Base-by-base conservation (phyloP, 2,888 invertebrate genomes). In the Harpalus rufipes region DNA sequence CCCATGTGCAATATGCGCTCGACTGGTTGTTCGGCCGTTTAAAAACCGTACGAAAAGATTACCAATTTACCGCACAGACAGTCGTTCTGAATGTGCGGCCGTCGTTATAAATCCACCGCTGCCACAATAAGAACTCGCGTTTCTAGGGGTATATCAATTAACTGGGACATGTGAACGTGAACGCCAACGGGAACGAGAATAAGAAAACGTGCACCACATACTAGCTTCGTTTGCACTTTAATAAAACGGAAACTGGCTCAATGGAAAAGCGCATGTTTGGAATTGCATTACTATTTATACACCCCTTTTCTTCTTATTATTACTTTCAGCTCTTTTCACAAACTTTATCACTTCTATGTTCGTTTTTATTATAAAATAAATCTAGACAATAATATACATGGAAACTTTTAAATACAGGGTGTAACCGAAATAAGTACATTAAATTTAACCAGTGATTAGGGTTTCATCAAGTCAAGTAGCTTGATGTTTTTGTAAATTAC, bases 51-150 rank as follows among this genome's bases (percentile, higher is more conserved):
- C 78, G 84, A 78, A 84, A 84, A 84, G 89, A 90, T 90, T 89
- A 89, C 89, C 90, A 89, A 90, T 90, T 90, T 90, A 90, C 90
- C 90, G 88, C 90, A 90, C 90, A 90, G 89, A 89, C 89, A 88
- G 89, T 87, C 87, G 87, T 88, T 88, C 87, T 87, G 86, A 87
- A 87, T 87, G 88, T 88, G 87, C 87, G 86, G 86, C 87, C 87
- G 88, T 87, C 87, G 88, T 89, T 86, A 90, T 90, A 90, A 90
- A 90, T 90, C 88, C 88, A 87, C 85, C 84, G 86, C 61, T 84
- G 39, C 84, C 78, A 84, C 84, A 84, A 84, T 84, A 78, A 84
- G 78, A 84, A 84, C 32, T 32, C 39, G 56, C 61, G 56, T 58
- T 41, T 72, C n/a, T 39, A 21, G n/a, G 44, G 76, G 51, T 84